phyloP scores from a whole-genome alignment of 2,113 vertebrate genomes.

The Xyliphius kryptos region DNA sequence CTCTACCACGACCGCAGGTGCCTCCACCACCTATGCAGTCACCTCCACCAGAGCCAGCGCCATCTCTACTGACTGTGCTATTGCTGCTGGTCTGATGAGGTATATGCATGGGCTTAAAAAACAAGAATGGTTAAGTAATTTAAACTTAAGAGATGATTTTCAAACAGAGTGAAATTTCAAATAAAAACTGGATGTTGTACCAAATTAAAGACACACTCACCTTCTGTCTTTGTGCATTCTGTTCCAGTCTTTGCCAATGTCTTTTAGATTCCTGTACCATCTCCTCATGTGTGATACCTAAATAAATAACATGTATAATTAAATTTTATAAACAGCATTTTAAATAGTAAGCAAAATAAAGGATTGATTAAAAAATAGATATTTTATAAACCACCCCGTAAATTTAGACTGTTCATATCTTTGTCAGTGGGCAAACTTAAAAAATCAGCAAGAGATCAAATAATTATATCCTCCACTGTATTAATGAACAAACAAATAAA shows the following conservation, averaged over 20 bases:
- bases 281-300: conserved; percentile 94
- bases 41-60: conserved; percentile 40
- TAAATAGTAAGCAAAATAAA: too few relatives aligned
- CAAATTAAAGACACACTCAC: conserved; percentile 47
- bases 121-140: too few relatives aligned
- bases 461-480: too few relatives aligned
- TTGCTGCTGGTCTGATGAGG: conserved; percentile 53
- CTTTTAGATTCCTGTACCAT: conserved; percentile 95
- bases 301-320: background rate
- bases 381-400: too few relatives aligned
- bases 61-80: conserved; percentile 28
- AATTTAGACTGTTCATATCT: too few relatives aligned
- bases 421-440: too few relatives aligned
- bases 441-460: too few relatives aligned
- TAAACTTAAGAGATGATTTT: too few relatives aligned
- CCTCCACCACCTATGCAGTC: conserved; percentile 49
- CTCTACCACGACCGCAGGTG: conserved; percentile 47
- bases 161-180: background rate
- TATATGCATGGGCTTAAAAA: conserved; percentile 52
- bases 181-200: background rate
- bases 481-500: too few relatives aligned
- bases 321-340: background rate
- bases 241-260: conserved; percentile 88
- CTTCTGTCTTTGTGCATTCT: conserved; percentile 76
- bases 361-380: too few relatives aligned